Evolutionary conservation across 2,797 vertebrate species (phyloP).

Genomic region (Gymnothorax javanicus): DNA sequence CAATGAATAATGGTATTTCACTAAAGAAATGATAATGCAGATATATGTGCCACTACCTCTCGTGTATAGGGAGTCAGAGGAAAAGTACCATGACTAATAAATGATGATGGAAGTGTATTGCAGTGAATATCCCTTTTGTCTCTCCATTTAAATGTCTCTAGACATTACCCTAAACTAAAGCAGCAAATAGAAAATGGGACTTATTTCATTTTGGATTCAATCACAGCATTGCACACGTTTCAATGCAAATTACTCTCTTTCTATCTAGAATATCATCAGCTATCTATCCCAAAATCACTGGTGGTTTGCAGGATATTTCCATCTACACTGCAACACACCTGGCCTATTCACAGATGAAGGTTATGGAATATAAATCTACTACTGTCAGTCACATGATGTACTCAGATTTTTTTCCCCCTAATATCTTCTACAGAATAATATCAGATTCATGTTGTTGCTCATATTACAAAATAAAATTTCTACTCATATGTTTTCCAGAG

Average conservation of each 20-base stretch:
- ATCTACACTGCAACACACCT: background rate
- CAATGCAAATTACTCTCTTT: background rate
- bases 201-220: background rate
- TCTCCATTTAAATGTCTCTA: background rate
- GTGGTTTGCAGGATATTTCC: background rate
- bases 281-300: background rate
- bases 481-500: background rate
- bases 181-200: background rate
- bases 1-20: background rate
- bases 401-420: background rate
- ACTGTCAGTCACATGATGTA: background rate
- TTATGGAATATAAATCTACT: background rate
- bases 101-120: background rate
- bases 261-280: background rate
- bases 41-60: background rate
- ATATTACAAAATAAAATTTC: background rate
- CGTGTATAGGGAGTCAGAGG: constrained; percentile 2
- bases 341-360: background rate
- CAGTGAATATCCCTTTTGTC: background rate
- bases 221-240: background rate
- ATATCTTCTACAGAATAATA: background rate
- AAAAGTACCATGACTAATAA: background rate
- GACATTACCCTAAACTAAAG: background rate
- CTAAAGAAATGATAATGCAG: background rate
- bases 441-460: background rate